phyloP scores from a whole-genome alignment of 2,797 vertebrate genomes.

The Aphelocoma californica region DNA sequence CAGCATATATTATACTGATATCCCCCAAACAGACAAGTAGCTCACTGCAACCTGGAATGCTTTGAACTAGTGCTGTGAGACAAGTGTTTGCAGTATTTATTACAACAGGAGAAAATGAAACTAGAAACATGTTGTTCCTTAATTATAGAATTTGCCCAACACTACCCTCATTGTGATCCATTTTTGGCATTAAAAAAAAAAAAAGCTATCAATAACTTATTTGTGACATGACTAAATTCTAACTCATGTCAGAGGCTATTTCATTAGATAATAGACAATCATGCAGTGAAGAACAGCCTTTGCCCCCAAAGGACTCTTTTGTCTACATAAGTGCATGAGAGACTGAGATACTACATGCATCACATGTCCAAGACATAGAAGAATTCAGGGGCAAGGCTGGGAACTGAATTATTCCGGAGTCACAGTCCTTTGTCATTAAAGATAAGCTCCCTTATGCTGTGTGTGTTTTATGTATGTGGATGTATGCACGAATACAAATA shows the following conservation, averaged over 20 bases:
- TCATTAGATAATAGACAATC: neutral
- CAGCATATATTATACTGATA: constrained; percentile 18
- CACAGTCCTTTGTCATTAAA: neutral
- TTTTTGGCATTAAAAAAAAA: neutral
- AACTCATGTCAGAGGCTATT: neutral
- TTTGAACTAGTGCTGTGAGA: constrained; percentile 23
- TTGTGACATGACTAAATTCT: neutral
- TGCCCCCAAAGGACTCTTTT: neutral
- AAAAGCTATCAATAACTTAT: neutral
- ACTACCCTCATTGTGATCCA: neutral
- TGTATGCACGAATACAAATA: neutral
- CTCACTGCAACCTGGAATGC: constrained; percentile 26
- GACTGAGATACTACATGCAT: neutral
- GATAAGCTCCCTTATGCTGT: neutral
- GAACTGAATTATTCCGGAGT: neutral
- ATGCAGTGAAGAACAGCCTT: neutral
- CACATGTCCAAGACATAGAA: neutral
- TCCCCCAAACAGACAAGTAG: constrained; percentile 14
- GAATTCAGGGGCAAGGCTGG: neutral
- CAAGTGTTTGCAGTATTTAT: constrained; percentile 38
- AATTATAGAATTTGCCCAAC: constrained; percentile 1
- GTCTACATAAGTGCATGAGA: neutral
- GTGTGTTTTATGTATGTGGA: neutral
- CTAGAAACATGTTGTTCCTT: neutral
- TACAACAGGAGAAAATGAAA: constrained; percentile 26